Conservation (phyloP, 1,140 invertebrate genomes). For the Bombus superbus region DNA sequence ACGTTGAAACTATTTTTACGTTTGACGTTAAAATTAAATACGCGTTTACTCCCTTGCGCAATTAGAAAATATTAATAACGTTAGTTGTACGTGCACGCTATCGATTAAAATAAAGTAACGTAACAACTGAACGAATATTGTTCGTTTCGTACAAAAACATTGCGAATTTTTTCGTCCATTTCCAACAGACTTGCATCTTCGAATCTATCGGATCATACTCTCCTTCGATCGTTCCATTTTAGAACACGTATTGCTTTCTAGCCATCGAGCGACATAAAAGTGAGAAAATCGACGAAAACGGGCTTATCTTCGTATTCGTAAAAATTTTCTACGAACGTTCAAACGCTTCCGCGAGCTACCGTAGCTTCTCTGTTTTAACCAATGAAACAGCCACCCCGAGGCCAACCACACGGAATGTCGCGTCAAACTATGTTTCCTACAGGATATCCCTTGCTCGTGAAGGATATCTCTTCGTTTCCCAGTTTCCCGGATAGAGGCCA, state of each 20-base stretch:
- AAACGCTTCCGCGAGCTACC: background rate
- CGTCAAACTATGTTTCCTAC: background rate
- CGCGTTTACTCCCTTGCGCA: too few relatives aligned
- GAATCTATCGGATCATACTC: too few relatives aligned
- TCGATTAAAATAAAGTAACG: background rate
- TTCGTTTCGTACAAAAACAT: background rate
- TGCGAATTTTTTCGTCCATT: background rate
- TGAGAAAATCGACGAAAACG: background rate
- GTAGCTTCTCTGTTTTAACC: background rate
- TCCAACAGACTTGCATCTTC: too few relatives aligned
- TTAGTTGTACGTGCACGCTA: too few relatives aligned
- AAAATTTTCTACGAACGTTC: background rate
- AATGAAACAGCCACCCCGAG: background rate
- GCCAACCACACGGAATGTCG: background rate
- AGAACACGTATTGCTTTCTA: background rate
- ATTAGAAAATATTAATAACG: background rate
- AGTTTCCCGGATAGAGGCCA: background rate
- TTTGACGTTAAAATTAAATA: too few relatives aligned
- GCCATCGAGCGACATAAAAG: too few relatives aligned
- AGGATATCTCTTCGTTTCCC: conserved; percentile 5
- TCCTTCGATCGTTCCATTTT: background rate
- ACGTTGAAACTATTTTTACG: too few relatives aligned
- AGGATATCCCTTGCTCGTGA: conserved; percentile 2
- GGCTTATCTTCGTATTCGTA: background rate
- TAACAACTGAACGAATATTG: background rate